These are phyloP conservation scores for Cremastinae sp. DNA, from an alignment of 2,888 invertebrate species.

Conservation along the genomic window DNA sequence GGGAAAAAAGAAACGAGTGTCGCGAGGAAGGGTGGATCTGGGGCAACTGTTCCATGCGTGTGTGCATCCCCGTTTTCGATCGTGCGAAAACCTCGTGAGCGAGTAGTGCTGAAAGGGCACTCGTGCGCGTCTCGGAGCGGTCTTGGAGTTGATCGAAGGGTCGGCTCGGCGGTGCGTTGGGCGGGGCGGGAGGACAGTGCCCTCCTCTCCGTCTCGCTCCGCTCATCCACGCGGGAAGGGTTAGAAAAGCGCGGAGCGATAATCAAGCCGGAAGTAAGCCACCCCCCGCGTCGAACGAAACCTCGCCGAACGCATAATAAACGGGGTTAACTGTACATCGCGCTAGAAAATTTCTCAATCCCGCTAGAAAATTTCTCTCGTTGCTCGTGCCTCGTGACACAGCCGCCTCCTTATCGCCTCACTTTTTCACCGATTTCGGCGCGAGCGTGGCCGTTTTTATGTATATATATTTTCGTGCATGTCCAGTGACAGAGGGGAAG, in stretches of 20 bases:
- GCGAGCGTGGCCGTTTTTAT: background rate
- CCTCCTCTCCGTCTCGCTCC: constrained; percentile 6
- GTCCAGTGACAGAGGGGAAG: constrained; percentile 21
- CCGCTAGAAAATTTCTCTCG: too few species aligned
- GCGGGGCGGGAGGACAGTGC: constrained; percentile 60
- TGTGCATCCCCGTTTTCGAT: background rate
- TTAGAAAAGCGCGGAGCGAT: constrained; percentile 20
- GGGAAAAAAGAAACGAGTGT: background rate
- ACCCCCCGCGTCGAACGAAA: background rate
- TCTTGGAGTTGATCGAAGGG: constrained; percentile 59
- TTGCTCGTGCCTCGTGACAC: too few species aligned
- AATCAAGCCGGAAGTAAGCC: constrained; percentile 22
- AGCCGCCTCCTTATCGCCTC: background rate
- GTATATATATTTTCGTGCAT: background rate
- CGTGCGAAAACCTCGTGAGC: background rate
- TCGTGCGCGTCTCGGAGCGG: constrained; percentile 38
- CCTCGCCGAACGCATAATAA: too few species aligned
- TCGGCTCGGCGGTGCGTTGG: constrained; percentile 54
- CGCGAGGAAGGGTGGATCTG: background rate
- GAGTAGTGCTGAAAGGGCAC: background rate
- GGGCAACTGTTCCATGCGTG: background rate
- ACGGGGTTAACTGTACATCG: too few species aligned
- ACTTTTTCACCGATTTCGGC: background rate
- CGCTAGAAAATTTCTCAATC: too few species aligned
- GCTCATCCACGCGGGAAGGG: constrained; percentile 36